phyloP scores from a whole-genome alignment of 2,888 invertebrate species.

The Glyphotaelius pellucidus region DNA sequence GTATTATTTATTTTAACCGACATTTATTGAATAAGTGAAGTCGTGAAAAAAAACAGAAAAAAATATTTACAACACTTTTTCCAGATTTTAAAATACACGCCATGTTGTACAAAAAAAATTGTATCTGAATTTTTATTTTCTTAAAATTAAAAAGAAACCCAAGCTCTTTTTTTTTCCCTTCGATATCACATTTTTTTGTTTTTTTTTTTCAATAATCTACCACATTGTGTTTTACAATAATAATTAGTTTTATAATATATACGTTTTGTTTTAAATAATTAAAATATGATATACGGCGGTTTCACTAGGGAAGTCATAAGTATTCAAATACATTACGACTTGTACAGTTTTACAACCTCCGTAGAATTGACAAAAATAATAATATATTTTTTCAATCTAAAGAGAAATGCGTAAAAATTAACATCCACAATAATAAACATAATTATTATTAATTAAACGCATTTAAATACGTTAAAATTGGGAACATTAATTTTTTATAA shows the following conservation, averaged over 20 bases:
- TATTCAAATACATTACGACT: neutral
- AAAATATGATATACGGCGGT: neutral
- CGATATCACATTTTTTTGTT: constrained; percentile 24
- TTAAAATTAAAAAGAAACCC: constrained; percentile 13
- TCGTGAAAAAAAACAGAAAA: neutral
- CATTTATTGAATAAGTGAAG: neutral
- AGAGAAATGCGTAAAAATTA: neutral
- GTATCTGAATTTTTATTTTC: neutral
- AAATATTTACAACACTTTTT: neutral
- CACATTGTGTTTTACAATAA: neutral
- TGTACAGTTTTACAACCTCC: neutral
- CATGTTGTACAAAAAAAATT: neutral
- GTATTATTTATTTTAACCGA: neutral
- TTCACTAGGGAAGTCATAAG: neutral
- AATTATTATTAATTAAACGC: neutral
- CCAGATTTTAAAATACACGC: neutral
- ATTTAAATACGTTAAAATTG: neutral
- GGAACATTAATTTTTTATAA: neutral
- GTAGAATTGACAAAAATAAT: neutral
- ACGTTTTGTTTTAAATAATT: neutral
- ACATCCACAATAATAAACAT: neutral
- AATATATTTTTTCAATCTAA: neutral
- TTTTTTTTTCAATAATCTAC: neutral
- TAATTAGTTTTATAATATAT: neutral
- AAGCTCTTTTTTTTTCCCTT: neutral